Conservation (phyloP, 2,888 invertebrate genomes). For the Caradrina clavipalpis region DNA sequence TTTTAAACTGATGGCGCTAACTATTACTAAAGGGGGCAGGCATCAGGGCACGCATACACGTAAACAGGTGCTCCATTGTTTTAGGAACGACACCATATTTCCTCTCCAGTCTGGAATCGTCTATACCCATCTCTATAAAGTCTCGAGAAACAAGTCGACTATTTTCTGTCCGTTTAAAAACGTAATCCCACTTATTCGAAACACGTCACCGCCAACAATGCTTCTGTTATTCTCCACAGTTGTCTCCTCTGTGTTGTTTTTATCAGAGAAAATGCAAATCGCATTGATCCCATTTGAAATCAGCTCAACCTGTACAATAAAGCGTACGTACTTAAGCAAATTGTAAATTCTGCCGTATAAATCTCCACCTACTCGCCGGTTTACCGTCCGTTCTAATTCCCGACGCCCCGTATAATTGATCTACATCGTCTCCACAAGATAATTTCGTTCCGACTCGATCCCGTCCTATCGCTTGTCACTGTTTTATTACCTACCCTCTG, state of each 20-base stretch:
- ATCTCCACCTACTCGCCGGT: slow-evolving; percentile 75
- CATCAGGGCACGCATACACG: too few relatives aligned
- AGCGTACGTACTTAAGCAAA: slow-evolving; percentile 58
- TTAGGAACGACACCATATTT: too few relatives aligned
- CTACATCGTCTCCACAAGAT: slow-evolving; percentile 74
- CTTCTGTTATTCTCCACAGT: background rate
- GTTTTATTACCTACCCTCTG: slow-evolving; percentile 71
- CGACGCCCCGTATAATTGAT: slow-evolving; percentile 76
- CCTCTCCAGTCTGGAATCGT: too few relatives aligned
- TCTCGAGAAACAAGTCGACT: background rate
- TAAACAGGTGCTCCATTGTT: too few relatives aligned
- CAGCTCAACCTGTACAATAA: slow-evolving; percentile 24
- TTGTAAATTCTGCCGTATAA: slow-evolving; percentile 70
- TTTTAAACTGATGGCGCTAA: background rate
- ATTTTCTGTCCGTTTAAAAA: background rate
- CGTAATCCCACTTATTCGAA: background rate
- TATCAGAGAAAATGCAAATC: slow-evolving; percentile 23
- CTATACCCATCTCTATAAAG: too few relatives aligned
- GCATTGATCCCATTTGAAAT: slow-evolving; percentile 24
- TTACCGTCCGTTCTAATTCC: slow-evolving; percentile 73
- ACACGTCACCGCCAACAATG: background rate
- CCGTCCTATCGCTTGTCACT: slow-evolving; percentile 71
- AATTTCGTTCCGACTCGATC: slow-evolving; percentile 75
- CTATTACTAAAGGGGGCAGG: too few relatives aligned
- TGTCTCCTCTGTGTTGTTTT: background rate